A percentile compares a stretch with the other conserved stretches of the same genome.
Conservation (phyloP, 2,888 invertebrate genomes). For the Metalampra italica region DNA sequence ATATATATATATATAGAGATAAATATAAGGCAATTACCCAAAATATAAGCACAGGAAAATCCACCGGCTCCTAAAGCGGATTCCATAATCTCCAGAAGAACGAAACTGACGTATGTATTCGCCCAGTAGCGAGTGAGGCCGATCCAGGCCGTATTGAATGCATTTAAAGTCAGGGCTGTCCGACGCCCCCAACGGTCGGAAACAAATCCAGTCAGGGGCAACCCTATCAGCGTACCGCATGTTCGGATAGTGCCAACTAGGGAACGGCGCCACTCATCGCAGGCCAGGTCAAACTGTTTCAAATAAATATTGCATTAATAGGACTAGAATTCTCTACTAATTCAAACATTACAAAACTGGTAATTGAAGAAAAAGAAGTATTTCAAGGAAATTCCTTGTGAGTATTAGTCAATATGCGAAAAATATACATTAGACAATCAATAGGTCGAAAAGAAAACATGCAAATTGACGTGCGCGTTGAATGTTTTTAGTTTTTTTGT, state of each 20-base stretch:
- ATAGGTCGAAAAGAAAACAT: too few species aligned
- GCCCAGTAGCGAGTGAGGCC: conserved; percentile 80
- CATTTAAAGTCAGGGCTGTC: conserved; percentile 74
- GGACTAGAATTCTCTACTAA: too few species aligned
- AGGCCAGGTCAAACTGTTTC: conserved; percentile 71
- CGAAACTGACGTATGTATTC: conserved; percentile 80
- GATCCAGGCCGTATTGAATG: conserved; percentile 77
- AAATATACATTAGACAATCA: too few species aligned
- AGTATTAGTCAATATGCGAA: too few species aligned
- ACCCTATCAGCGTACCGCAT: conserved; percentile 81
- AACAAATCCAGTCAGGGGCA: conserved; percentile 83
- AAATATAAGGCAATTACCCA: conserved; percentile 77
- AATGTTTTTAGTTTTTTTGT: too few species aligned
- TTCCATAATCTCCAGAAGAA: conserved; percentile 83
- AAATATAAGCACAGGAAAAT: conserved; percentile 83
- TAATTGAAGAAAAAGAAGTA: too few species aligned
- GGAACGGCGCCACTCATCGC: conserved; percentile 83
- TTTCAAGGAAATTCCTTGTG: too few species aligned
- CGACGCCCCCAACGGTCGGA: conserved; percentile 85
- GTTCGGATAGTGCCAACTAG: conserved; percentile 84
- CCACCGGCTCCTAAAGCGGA: conserved; percentile 81
- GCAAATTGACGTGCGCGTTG: too few species aligned
- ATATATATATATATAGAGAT: too few species aligned
- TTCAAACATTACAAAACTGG: too few species aligned
- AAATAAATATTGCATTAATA: neutral